A percentile compares a stretch with the other conserved stretches of the same genome.
Conservation (phyloP, 2,797 vertebrate species). For the Sebastes oblongus region DNA sequence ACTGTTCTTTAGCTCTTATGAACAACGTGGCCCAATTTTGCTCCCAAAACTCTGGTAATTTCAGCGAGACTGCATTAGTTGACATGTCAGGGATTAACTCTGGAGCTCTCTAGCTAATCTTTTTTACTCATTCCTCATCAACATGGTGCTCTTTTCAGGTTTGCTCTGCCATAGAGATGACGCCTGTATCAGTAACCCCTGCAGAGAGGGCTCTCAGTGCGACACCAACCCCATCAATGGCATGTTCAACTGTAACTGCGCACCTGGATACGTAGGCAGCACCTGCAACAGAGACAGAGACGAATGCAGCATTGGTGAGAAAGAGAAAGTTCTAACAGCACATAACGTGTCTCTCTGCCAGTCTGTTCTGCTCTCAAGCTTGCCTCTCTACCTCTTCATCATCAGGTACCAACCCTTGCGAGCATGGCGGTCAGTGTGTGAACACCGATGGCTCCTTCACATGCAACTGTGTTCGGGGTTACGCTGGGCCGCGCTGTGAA, state of each 20-base stretch:
- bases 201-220: constrained; percentile 83
- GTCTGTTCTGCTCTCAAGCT: background rate
- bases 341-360: background rate
- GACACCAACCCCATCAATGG: constrained; percentile 87
- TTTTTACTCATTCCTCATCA: background rate
- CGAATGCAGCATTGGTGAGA: constrained; percentile 85
- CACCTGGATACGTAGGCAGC: constrained; percentile 80
- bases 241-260: constrained; percentile 86
- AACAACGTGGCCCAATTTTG: background rate
- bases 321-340: background rate
- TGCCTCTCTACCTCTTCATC: background rate
- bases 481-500: constrained; percentile 91
- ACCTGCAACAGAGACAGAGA: constrained; percentile 84
- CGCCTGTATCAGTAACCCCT: constrained; percentile 86
- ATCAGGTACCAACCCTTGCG: constrained; percentile 91
- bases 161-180: constrained; percentile 84
- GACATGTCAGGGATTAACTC: background rate
- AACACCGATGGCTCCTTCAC: constrained; percentile 95
- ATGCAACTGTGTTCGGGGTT: constrained; percentile 89
- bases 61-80: background rate
- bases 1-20: background rate
- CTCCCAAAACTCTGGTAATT: background rate
- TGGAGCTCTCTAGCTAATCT: background rate
- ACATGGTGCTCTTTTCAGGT: constrained; percentile 62
- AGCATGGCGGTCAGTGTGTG: constrained; percentile 90